Percentiles rank a stretch among this genome's conserved stretches.
Conservation (phyloP, 1,140 invertebrate species). For the Saxidomus purpurata region DNA sequence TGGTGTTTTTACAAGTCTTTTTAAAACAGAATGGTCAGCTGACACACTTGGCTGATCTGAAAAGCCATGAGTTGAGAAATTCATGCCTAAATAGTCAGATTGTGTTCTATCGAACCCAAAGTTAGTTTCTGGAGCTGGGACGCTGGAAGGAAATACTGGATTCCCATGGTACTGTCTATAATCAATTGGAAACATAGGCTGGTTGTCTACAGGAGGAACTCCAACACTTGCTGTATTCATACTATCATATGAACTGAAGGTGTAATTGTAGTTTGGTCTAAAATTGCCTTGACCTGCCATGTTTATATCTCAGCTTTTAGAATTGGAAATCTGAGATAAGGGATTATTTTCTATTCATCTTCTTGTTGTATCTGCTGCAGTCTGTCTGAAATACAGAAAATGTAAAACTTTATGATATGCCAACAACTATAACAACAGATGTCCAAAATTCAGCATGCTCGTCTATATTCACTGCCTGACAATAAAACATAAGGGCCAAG, state of each 20-base stretch:
- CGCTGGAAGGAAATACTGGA: neutral
- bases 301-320: neutral
- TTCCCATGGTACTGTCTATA: neutral
- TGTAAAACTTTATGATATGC: too few relatives aligned
- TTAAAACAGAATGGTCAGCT: neutral
- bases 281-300: conserved; percentile 3
- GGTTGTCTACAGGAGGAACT: neutral
- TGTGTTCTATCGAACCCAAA: neutral
- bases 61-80: neutral
- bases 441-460: too few relatives aligned
- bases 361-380: too few relatives aligned
- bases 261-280: conserved; percentile 6
- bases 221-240: neutral
- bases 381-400: too few relatives aligned
- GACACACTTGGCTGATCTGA: neutral
- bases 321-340: too few relatives aligned
- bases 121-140: too few relatives aligned
- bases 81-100: neutral
- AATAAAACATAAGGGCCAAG: too few relatives aligned
- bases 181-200: neutral
- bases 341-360: too few relatives aligned
- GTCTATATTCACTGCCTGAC: too few relatives aligned
- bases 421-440: too few relatives aligned
- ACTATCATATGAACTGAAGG: neutral
- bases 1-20: neutral